phyloP scores from a whole-genome alignment of 2,113 vertebrate genomes.

The pig (Sus scrofa) region T2T-Sscrofa CM000813.6:129160501-129161000 shows the following conservation, averaged over 20 bases:
- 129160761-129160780: not conserved
- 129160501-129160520: not conserved
- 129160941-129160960: not conserved
- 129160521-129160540: constrained; percentile 30
- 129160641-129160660: not conserved
- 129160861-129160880: constrained; percentile 10
- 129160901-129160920: not conserved
- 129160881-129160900: not conserved
- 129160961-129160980: not conserved
- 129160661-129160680: not conserved
- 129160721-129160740: not conserved
- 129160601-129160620: not conserved
- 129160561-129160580: constrained; percentile 42
- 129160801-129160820: not conserved
- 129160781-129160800: not conserved
- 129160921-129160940: not conserved
- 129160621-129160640: not conserved
- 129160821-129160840: constrained; percentile 25
- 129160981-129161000: not conserved
- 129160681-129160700: constrained; percentile 1
- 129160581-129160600: not conserved
- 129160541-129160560: no score
- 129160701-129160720: not conserved
- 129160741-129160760: not conserved
- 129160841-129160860: not conserved